Evolutionary conservation across 2,113 vertebrate genomes (phyloP).

Genomic region (Oenanthe melanoleuca): DNA sequence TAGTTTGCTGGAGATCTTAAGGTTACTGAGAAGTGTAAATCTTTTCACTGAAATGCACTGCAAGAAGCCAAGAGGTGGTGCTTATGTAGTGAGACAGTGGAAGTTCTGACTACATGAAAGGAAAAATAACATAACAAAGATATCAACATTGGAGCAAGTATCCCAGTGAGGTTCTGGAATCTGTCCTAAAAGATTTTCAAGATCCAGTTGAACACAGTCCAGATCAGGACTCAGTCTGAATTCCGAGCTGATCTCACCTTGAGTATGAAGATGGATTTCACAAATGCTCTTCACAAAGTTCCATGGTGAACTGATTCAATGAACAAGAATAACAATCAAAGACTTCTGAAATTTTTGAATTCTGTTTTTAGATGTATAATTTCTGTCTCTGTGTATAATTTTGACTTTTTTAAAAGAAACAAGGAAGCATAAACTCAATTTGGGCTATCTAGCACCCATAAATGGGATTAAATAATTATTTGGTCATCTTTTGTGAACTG

Average conservation of each 20-base stretch:
- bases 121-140: not conserved
- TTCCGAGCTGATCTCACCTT: not conserved
- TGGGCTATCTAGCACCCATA: not conserved
- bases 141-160: not conserved
- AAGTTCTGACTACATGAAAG: not conserved
- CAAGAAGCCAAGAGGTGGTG: not conserved
- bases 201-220: not conserved
- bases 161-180: not conserved
- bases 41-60: not conserved
- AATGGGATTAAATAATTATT: not conserved
- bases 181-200: not conserved
- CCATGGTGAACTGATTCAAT: not conserved
- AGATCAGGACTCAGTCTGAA: not conserved
- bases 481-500: not conserved
- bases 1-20: not conserved
- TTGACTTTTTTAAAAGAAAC: not conserved
- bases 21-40: not conserved
- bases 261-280: not conserved
- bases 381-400: not conserved
- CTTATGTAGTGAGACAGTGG: not conserved
- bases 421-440: not conserved
- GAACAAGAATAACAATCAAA: not conserved
- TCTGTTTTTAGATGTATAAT: not conserved
- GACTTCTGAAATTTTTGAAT: not conserved
- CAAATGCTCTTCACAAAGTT: not conserved